phyloP scores from a whole-genome alignment of 2,888 invertebrate genomes.

The Acholoe squamosa region DNA sequence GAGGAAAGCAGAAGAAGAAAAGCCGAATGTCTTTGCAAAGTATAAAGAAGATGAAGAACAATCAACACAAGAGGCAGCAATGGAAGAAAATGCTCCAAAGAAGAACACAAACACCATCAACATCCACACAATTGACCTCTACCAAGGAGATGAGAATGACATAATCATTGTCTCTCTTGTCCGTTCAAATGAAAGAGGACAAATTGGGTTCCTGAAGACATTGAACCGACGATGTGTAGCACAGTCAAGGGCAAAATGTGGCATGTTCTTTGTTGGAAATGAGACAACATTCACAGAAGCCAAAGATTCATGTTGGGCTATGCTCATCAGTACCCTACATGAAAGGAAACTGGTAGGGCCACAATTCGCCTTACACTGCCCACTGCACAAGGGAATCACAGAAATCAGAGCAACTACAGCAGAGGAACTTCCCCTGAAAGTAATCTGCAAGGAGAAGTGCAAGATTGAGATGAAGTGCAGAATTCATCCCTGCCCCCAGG shows the following conservation, averaged over 20 bases:
- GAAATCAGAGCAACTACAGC: conserved; percentile 65
- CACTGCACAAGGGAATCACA: conserved; percentile 62
- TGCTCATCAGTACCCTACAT: conserved; percentile 40
- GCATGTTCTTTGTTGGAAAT: conserved; percentile 69
- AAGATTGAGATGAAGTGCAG: conserved; percentile 51
- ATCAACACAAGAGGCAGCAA: too few relatives aligned
- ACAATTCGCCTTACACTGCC: conserved; percentile 58
- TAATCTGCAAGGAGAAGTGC: conserved; percentile 62
- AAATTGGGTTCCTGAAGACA: conserved; percentile 79
- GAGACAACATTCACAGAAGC: conserved; percentile 46
- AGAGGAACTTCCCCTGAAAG: conserved; percentile 33
- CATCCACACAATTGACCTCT: conserved; percentile 73
- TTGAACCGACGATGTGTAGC: conserved; percentile 81
- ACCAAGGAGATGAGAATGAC: conserved; percentile 78
- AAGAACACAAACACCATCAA: not conserved
- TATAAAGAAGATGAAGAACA: not conserved
- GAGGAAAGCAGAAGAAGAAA: conserved; percentile 47
- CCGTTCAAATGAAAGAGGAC: conserved; percentile 73
- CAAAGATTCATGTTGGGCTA: not conserved
- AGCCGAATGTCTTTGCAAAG: not conserved
- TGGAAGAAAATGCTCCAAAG: not conserved
- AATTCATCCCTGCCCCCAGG: conserved; percentile 47
- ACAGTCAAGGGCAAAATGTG: conserved; percentile 70
- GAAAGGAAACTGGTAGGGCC: not conserved
- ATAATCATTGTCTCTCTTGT: conserved; percentile 76